These are phyloP conservation scores for Fissipunctia ypsillon DNA, from an alignment of 2,888 invertebrate species.

Conservation along the genomic window DNA sequence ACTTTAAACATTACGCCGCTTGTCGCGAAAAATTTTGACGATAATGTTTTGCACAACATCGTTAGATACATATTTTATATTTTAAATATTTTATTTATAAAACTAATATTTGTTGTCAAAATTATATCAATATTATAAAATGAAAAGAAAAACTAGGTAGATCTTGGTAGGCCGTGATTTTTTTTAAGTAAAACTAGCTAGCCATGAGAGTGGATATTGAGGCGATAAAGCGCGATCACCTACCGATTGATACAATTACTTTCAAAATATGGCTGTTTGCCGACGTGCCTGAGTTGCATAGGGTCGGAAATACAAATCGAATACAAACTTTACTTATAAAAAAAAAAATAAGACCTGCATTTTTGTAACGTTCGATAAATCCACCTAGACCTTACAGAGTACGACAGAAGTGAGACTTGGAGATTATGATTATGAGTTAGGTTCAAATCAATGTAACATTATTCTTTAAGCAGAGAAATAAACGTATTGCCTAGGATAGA, in stretches of 20 bases:
- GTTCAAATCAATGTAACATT: background rate
- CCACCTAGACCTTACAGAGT: background rate
- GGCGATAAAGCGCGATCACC: background rate
- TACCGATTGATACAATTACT: background rate
- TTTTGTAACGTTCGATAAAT: background rate
- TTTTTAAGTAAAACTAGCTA: slow-evolving; percentile 31
- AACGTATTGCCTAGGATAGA: background rate
- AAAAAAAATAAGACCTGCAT: background rate
- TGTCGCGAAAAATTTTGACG: slow-evolving; percentile 39
- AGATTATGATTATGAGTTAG: background rate
- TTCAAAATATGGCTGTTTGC: background rate
- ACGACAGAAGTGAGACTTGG: background rate
- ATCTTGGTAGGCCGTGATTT: slow-evolving; percentile 38
- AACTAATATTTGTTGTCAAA: slow-evolving; percentile 7
- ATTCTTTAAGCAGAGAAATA: background rate
- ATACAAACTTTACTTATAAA: background rate
- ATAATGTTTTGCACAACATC: slow-evolving; percentile 44
- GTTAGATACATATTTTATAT: background rate
- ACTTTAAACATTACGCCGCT: background rate
- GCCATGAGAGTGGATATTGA: slow-evolving; percentile 28
- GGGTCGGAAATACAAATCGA: background rate
- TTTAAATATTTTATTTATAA: slow-evolving; percentile 9
- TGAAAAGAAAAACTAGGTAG: background rate
- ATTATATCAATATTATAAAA: background rate
- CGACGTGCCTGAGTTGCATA: background rate